Conservation (phyloP, 1,140 invertebrate genomes). For the Octopus sinensis region DNA sequence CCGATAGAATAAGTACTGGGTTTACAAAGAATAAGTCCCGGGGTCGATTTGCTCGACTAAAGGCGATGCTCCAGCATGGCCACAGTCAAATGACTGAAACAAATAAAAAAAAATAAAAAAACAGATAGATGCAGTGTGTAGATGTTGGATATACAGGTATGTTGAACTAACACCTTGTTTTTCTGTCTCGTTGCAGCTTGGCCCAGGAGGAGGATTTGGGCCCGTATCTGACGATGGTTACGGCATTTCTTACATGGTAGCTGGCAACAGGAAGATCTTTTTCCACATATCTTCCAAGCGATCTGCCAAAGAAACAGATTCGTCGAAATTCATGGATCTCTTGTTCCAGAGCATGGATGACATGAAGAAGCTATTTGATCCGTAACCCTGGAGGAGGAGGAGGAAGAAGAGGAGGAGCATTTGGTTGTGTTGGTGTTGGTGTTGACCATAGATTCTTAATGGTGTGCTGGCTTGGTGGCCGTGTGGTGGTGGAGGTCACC, state of each 20-base stretch:
- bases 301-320: conserved; percentile 54
- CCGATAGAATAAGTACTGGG: no score
- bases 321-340: conserved; percentile 54
- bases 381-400: conserved; percentile 39
- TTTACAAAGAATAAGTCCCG: no score
- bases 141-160: neutral
- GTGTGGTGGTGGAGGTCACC: no score
- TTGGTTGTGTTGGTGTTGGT: no score
- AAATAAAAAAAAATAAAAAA: no score
- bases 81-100: no score
- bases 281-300: conserved; percentile 61
- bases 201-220: conserved; percentile 62
- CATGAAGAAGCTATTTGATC: conserved; percentile 54
- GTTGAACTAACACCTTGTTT: neutral
- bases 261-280: conserved; percentile 60
- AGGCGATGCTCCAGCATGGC: no score
- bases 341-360: conserved; percentile 57
- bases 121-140: no score
- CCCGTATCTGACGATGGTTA: conserved; percentile 62
- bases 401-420: no score
- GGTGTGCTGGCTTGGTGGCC: no score
- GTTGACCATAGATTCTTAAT: no score
- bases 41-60: no score
- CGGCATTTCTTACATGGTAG: conserved; percentile 62
- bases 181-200: conserved; percentile 30